These are phyloP conservation scores for Lacerta viridis DNA, from an alignment of 2,797 vertebrate species.

Conservation along the genomic window DNA sequence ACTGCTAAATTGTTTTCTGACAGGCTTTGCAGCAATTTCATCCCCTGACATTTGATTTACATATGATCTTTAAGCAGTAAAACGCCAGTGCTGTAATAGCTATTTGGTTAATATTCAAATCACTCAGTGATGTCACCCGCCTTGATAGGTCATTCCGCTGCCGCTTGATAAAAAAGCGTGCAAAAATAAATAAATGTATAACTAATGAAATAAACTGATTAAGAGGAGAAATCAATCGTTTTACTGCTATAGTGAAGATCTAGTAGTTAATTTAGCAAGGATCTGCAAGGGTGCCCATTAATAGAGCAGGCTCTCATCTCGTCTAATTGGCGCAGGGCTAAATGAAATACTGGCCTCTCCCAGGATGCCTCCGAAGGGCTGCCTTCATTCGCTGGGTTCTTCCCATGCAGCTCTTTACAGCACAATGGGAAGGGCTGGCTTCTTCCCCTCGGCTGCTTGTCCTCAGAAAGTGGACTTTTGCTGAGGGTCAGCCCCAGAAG, in stretches of 20 bases:
- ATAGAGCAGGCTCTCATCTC: conserved; percentile 85
- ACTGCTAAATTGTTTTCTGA: conserved; percentile 96
- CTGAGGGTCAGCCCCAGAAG: accelerated
- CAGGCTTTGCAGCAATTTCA: conserved; percentile 90
- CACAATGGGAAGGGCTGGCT: conserved; percentile 44
- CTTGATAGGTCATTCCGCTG: conserved; percentile 89
- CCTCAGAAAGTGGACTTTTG: background rate
- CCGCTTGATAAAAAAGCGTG: conserved; percentile 77
- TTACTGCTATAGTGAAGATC: conserved; percentile 90
- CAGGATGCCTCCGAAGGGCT: conserved; percentile 68
- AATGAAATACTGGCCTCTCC: conserved; percentile 90
- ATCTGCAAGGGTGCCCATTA: conserved; percentile 87
- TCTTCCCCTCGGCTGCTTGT: conserved; percentile 1
- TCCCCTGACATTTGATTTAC: conserved; percentile 96
- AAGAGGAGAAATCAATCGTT: conserved; percentile 93
- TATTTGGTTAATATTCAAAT: conserved; percentile 96
- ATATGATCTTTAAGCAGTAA: conserved; percentile 97
- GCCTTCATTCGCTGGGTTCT: conserved; percentile 76
- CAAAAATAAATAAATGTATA: conserved; percentile 89
- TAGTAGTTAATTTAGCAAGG: conserved; percentile 93
- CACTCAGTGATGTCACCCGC: conserved; percentile 86
- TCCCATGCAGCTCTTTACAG: conserved; percentile 67
- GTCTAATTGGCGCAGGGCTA: conserved; percentile 90
- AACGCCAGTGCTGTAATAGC: conserved; percentile 83
- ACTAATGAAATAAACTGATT: conserved; percentile 98